Evolutionary conservation across 2,113 vertebrate genomes (phyloP), one percentile per base, ranked within the genome.

Genomic region (Pleuronectes platessa): DNA sequence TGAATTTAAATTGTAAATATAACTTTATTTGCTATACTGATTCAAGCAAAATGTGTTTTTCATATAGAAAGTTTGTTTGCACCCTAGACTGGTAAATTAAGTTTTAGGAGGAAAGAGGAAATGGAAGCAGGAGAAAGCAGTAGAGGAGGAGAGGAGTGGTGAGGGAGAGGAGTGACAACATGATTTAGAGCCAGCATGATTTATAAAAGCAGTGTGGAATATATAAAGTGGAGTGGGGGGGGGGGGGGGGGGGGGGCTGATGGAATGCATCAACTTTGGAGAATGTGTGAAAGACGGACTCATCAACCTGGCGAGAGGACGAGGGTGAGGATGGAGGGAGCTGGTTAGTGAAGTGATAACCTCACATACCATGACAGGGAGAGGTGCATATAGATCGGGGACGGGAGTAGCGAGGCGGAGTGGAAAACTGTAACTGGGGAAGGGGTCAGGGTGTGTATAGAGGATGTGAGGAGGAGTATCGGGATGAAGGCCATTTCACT

Each of bases 271-370:
- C 17, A 17, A 58, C 18, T 47, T 27, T 6, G 18, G 47, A 7
- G 11, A 68, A 67, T 54, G 71, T 76, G 58, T 68, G 53, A 71
- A 42, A 71, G 55, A 62, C 49, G 24, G 59, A 23, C 26, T 79
- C 70, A 75, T 75, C 26, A 35, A 56, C 45, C 55, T 2, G 31
- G 24, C 24, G 24, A 24, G 24, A 24, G 24, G 24, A 24, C 24
- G 24, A 24, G 24, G 24, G 24, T 24, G 24, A 24, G 24, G 24
- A 24, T 24, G 24, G 24, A 42, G 12, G n/a, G 59, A 14, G 59
- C 3, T 61, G 35, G 40, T 35, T 67, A 42, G 49, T 82, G 51
- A 70, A 58, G 26, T 56, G 73, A 80, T 79, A 77, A 85, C 76
- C 79, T 74, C 37, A 40, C 53, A 71, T 82, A 69, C 66, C 11